phyloP scores from a whole-genome alignment of 64 coral and sea anemone genomes.

The Montipora sp. region DNA sequence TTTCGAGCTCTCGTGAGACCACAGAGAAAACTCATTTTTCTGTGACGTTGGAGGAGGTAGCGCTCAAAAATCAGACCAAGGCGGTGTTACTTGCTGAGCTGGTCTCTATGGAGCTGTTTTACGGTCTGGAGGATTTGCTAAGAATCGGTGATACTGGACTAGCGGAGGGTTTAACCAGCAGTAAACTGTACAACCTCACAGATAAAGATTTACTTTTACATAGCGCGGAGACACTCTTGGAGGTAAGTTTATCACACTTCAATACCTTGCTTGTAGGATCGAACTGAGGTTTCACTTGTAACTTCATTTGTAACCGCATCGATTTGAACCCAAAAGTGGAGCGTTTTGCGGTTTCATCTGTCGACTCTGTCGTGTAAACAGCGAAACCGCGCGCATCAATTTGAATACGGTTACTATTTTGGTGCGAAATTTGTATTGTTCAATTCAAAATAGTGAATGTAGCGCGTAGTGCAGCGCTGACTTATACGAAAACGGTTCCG shows the following conservation, averaged over 20 bases:
- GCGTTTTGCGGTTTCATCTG: no score
- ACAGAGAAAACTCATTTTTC: slow-evolving; percentile 18
- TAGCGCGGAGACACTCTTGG: slow-evolving; percentile 86
- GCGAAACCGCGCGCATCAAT: no score
- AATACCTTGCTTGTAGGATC: no score
- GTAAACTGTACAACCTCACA: slow-evolving; percentile 62
- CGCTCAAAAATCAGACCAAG: slow-evolving; percentile 87
- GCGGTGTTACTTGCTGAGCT: slow-evolving; percentile 86
- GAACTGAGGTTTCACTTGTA: no score
- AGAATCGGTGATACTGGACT: background rate
- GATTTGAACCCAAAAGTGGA: no score
- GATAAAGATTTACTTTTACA: slow-evolving; percentile 83
- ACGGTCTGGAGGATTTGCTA: slow-evolving; percentile 87
- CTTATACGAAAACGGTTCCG: no score
- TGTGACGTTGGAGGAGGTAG: slow-evolving; percentile 27
- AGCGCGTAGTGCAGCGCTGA: no score
- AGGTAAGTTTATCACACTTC: slow-evolving; percentile 34
- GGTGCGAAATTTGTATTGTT: no score
- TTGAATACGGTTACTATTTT: no score
- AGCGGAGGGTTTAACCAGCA: slow-evolving; percentile 14
- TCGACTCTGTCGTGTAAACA: no score
- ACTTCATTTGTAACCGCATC: no score
- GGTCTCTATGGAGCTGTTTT: slow-evolving; percentile 86
- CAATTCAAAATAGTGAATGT: no score
- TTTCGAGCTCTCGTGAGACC: background rate